These are phyloP conservation scores for Platycheirus albimanus DNA, from an alignment of 2,888 invertebrate genomes.

Conservation along the genomic window DNA sequence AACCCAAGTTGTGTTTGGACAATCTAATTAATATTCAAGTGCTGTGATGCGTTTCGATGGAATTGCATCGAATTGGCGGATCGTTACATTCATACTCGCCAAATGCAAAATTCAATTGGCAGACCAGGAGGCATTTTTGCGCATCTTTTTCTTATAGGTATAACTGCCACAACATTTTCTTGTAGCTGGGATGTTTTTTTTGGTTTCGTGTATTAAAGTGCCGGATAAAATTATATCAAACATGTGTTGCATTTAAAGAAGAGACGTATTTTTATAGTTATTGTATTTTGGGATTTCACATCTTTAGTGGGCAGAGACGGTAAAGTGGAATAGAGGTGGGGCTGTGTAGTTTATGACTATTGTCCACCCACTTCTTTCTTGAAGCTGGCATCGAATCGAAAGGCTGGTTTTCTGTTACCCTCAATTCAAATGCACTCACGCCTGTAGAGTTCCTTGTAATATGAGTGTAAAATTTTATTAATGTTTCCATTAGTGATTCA, in stretches of 20 bases:
- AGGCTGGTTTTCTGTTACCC: constrained; percentile 28
- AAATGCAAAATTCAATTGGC: constrained; percentile 10
- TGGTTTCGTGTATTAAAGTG: constrained; percentile 24
- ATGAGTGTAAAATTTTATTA: background rate
- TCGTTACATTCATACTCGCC: background rate
- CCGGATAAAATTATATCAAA: constrained; percentile 69
- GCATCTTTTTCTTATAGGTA: too few species aligned
- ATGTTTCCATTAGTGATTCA: constrained; percentile 34
- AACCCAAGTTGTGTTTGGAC: background rate
- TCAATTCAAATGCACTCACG: constrained; percentile 38
- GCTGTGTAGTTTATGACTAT: constrained; percentile 39
- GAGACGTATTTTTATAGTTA: constrained; percentile 45
- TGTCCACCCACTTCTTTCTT: constrained; percentile 28
- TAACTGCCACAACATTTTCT: background rate
- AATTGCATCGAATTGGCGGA: constrained; percentile 38
- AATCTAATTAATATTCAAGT: constrained; percentile 70
- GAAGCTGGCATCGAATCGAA: background rate
- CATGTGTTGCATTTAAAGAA: constrained; percentile 61
- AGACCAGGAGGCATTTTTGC: constrained; percentile 21
- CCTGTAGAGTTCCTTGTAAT: background rate
- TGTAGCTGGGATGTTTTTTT: background rate
- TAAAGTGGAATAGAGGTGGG: constrained; percentile 19
- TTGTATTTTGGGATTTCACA: constrained; percentile 50
- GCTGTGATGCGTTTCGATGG: constrained; percentile 50
- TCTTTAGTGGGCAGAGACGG: background rate